A percentile compares a stretch with the other conserved stretches of the same genome.
Conservation (phyloP, 2,888 invertebrate species). For the Drosophila affinis region DNA sequence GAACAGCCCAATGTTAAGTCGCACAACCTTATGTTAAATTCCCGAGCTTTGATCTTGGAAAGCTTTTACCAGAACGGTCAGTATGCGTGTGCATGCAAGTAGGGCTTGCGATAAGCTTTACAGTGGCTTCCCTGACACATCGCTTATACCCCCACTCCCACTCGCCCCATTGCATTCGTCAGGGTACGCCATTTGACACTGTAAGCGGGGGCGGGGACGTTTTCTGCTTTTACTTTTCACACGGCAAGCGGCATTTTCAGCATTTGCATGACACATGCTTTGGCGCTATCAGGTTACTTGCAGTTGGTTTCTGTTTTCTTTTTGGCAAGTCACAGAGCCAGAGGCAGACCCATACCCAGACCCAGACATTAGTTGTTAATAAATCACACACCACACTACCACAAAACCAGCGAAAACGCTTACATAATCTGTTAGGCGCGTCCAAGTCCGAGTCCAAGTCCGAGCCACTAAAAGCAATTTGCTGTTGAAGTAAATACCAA, state of each 20-base stretch:
- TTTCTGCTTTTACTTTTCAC: constrained; percentile 26
- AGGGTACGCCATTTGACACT: constrained; percentile 10
- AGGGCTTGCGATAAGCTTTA: no score
- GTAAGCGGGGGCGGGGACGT: not conserved
- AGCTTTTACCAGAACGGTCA: no score
- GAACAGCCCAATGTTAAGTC: no score
- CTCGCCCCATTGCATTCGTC: constrained; percentile 19
- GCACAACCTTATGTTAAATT: no score
- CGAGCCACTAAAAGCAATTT: constrained; percentile 64
- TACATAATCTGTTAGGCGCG: constrained; percentile 59
- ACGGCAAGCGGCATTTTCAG: constrained; percentile 23
- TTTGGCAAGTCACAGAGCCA: constrained; percentile 2
- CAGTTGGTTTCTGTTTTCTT: constrained; percentile 10
- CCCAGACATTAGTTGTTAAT: constrained; percentile 24
- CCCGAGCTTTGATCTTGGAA: no score
- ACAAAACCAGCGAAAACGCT: constrained; percentile 29
- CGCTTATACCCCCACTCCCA: not conserved
- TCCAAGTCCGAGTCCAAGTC: constrained; percentile 14
- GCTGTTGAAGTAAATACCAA: constrained; percentile 67
- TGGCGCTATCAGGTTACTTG: constrained; percentile 24
- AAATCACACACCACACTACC: constrained; percentile 37
- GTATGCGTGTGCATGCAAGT: no score
- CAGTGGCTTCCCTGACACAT: no score
- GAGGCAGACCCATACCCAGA: not conserved
- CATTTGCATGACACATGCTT: constrained; percentile 43